Evolutionary conservation across 1,140 invertebrate genomes (phyloP), one percentile per base, ranked within the genome.

Genomic region (Drosophila ficusphila): DNA sequence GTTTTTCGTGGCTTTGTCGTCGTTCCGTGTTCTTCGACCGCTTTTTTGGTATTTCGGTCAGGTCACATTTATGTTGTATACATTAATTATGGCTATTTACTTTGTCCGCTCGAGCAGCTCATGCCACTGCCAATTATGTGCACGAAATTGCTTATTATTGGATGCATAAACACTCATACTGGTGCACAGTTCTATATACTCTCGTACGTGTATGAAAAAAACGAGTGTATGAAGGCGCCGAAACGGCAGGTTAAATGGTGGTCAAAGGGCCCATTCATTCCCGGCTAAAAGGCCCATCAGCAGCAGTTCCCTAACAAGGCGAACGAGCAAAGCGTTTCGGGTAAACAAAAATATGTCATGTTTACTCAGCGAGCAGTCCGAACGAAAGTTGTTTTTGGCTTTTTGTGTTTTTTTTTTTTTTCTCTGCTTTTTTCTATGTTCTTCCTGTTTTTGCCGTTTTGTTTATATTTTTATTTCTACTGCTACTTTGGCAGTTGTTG

Each of bases 1-100:
- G 62, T 39, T 14, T 31, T 44, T 44, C n/a, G n/a, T 8, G 21
- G 19, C 21, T 46, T 9, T 48, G 60, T 34, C 60, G 41, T 38
- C 60, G 41, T 38, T 53, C 34, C 33, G 44, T 68, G 42, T 18
- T 34, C 34, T 48, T 75, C 52, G 51, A 36, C 41, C 54, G 56
- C 53, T 64, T 88, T 85, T 85, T 86, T 74, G 44, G 73, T 78
- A 88, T 82, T 82, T 82, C 25, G 73, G 68, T 86, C 82, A 85
- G 81, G 82, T 86, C 82, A 88, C 77, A 86, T 76, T 82, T 82
- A 88, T 88, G 82, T 77, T 86, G 82, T 88, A 88, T 86, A 86
- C 82, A 86, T 88, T 86, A 86, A 86, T 86, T 86, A 86, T 88
- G 77, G 82, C 82, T 86, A 88, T 86, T 86, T 86, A 70, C 82